Conservation (phyloP, 2,113 vertebrate genomes). For the Dinomys branickii region DNA sequence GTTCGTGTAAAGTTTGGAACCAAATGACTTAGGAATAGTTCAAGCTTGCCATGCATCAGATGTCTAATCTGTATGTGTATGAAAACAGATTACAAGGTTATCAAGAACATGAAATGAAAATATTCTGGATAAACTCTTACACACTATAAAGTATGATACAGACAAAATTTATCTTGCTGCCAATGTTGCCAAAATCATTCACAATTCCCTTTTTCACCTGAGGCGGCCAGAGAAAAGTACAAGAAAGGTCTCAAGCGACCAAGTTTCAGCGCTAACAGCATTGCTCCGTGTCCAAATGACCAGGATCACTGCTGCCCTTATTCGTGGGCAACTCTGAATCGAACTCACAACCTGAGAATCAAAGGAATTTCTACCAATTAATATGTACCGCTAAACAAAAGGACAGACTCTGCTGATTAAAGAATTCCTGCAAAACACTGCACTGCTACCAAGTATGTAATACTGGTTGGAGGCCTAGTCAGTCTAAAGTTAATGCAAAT, state of each 20-base stretch:
- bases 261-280: not conserved
- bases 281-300: conserved; percentile 15
- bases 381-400: not conserved
- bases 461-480: not conserved
- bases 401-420: not conserved
- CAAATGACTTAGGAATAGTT: conserved; percentile 36
- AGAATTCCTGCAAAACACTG: conserved; percentile 19
- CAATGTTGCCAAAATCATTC: conserved; percentile 18
- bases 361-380: conserved; percentile 16
- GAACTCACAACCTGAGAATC: conserved; percentile 8
- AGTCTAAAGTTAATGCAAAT: conserved; percentile 41
- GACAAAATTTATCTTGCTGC: not conserved
- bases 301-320: not conserved
- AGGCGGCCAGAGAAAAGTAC: not conserved
- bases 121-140: not conserved
- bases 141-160: not conserved
- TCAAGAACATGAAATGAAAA: not conserved
- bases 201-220: not conserved
- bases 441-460: not conserved
- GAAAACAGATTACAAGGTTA: conserved; percentile 8
- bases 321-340: not conserved
- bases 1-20: not conserved
- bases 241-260: not conserved
- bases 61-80: not conserved
- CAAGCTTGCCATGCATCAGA: not conserved